Conservation (phyloP, 2,888 invertebrate species). For the Digitonthophagus gazella region DNA sequence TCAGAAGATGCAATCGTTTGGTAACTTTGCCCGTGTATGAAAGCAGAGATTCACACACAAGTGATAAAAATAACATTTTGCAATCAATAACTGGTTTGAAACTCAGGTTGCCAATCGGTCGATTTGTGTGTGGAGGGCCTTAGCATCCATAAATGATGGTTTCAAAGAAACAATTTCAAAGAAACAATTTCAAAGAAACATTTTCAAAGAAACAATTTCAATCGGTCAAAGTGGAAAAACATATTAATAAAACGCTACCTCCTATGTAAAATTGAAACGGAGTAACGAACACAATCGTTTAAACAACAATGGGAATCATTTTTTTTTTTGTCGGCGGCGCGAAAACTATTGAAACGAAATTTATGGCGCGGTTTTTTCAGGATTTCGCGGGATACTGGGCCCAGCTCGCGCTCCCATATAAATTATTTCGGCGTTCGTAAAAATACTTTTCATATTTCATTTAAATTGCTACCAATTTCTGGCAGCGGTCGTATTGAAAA, state of each 20-base stretch:
- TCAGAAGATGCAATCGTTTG: too few species aligned
- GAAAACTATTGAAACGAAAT: conserved; percentile 11
- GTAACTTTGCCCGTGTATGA: too few species aligned
- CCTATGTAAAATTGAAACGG: neutral
- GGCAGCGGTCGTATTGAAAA: conserved; percentile 2
- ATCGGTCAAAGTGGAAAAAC: neutral
- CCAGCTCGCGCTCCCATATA: neutral
- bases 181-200: neutral
- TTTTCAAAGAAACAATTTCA: neutral
- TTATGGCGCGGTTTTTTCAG: conserved; percentile 1
- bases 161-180: neutral
- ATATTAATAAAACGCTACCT: neutral
- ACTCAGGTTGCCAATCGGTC: too few species aligned
- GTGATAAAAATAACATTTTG: too few species aligned
- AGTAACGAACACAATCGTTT: neutral
- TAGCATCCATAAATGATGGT: too few species aligned
- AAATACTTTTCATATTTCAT: conserved; percentile 17
- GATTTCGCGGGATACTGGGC: neutral
- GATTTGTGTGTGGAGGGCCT: too few species aligned
- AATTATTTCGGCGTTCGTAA: conserved; percentile 4
- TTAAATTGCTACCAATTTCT: conserved; percentile 7
- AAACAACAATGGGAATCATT: neutral
- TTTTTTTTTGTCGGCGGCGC: neutral
- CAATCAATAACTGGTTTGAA: too few species aligned
- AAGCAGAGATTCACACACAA: too few species aligned